Base-by-base conservation (phyloP, 2,888 invertebrate species). In the Drosophila quinaria region DNA sequence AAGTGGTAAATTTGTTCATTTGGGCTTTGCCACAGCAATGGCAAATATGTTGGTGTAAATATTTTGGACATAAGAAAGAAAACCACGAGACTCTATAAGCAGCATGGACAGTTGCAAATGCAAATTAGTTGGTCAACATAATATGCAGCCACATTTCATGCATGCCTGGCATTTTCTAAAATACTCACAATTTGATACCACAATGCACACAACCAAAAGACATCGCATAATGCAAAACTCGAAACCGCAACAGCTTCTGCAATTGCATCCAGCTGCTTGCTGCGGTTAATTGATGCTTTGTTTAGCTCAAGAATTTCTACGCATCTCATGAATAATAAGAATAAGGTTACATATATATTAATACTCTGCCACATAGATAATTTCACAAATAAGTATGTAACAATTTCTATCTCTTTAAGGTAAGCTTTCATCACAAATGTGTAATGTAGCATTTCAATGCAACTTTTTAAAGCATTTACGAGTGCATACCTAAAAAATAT, bases 91-190 rank as follows among this genome's bases (percentile, higher is more conserved):
- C 58, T 55, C 50, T 42, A 58, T 62, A 46, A 70, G 55, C 55
- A 58, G 61, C 49, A 56, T 15, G 13, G 15, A 17, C 41, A 55
- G 39, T 56, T 60, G 51, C 44, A 86, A 76, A 86, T 88, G 89
- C 84, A 86, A 88, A 88, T 88, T 77, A 83, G 67, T 86, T 70
- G 70, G 80, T 67, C 70, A 67, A 55, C 58, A 69, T 37, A 55
- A 58, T 68, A 61, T 50, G 65, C 46, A 78, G 56, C 82, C 72
- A 79, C 85, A 81, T 87, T 87, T 81, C 80, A 87, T 79, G 88
- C 81, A 78, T 86, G 68, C 64, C 42, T 74, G 52, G 51, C 51
- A 42, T 51, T 54, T 50, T 56, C 44, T 58, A 9, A 56, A 35
- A 54, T 41, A 19, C 46, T 63, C 6, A 35, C 22, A 19, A 37